A percentile compares a stretch with the other conserved stretches of the same genome.
Evolutionary conservation across 2,888 invertebrate species (phyloP).

Genomic region (Panzeria rudis): DNA sequence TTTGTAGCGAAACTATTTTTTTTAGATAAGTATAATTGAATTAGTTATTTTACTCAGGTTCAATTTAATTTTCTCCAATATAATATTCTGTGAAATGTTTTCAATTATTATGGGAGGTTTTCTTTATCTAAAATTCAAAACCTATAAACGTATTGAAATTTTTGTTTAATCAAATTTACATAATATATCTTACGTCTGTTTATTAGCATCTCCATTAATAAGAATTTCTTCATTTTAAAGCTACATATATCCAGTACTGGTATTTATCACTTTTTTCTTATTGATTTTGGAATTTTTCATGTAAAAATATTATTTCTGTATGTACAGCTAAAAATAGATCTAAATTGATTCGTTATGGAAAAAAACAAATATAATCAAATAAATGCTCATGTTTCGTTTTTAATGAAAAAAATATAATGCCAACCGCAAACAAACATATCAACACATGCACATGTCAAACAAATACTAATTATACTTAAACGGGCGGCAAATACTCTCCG

Average conservation of each 20-base stretch:
- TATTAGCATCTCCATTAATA: not conserved
- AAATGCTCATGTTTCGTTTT: not conserved
- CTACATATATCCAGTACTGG: too few species aligned
- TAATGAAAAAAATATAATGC: not conserved
- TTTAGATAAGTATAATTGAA: too few species aligned
- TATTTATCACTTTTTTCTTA: too few species aligned
- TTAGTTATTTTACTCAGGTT: too few species aligned
- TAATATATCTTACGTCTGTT: too few species aligned
- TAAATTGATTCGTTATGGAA: not conserved
- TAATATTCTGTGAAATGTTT: too few species aligned
- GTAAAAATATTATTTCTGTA: not conserved
- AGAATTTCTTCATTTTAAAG: not conserved
- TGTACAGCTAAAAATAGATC: not conserved
- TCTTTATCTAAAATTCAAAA: too few species aligned
- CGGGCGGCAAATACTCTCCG: conserved; percentile 4
- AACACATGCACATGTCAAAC: not conserved
- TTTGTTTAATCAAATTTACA: too few species aligned
- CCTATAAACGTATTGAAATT: too few species aligned
- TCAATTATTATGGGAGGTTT: too few species aligned
- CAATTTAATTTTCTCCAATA: too few species aligned
- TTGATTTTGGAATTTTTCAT: not conserved
- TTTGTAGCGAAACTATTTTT: too few species aligned
- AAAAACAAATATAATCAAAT: not conserved
- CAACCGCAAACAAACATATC: conserved; percentile 1
- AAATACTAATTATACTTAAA: not conserved